Evolutionary conservation across 2,113 vertebrate genomes (phyloP).

Genomic region (Sciurus niger): DNA sequence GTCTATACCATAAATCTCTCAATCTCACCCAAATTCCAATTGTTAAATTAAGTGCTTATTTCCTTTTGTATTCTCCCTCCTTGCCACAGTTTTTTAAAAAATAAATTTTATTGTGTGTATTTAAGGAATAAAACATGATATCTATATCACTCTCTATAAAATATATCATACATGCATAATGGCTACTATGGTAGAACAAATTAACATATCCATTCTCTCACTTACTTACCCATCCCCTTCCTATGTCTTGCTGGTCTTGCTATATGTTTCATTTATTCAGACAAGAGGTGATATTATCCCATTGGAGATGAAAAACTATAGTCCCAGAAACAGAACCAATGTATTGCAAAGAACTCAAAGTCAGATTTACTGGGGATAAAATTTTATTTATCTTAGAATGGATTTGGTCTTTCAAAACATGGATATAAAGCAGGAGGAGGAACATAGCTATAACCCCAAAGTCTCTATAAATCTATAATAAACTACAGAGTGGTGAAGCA

Average conservation of each 20-base stretch:
- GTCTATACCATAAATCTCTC: too few species aligned
- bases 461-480: conserved; percentile 50
- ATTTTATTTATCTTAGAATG: conserved; percentile 57
- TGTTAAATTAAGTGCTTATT: neutral
- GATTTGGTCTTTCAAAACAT: conserved; percentile 56
- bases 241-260: too few species aligned
- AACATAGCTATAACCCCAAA: conserved; percentile 42
- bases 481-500: neutral
- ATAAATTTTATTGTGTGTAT: neutral
- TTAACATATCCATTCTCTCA: neutral
- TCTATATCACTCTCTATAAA: neutral
- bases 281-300: conserved; percentile 18
- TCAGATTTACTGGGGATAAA: conserved; percentile 38
- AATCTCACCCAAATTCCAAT: too few species aligned
- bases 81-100: neutral
- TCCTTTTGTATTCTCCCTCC: neutral
- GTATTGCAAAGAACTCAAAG: conserved; percentile 43
- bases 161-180: neutral
- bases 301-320: conserved; percentile 7
- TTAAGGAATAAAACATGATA: neutral
- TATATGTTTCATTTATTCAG: conserved; percentile 29
- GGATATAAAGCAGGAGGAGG: conserved; percentile 32
- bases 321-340: neutral
- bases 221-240: neutral
- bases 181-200: too few species aligned